Evolutionary conservation across 2,888 invertebrate species (phyloP), one percentile per base, ranked within the genome.

Genomic region (Eumacrocentrus americanus): DNA sequence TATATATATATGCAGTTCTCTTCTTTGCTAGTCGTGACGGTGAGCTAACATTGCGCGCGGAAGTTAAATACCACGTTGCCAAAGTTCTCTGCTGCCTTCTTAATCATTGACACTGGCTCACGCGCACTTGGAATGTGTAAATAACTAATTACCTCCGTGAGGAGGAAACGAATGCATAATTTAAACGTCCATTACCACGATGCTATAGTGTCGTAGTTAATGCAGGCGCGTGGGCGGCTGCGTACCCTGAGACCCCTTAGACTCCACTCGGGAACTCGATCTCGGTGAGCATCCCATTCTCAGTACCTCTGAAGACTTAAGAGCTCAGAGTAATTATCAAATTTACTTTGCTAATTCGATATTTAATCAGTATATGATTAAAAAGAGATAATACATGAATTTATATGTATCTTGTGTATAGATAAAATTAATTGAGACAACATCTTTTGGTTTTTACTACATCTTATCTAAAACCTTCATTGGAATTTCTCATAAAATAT

Each of bases 41-140:
- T 38, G 38, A 51, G 20, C 38, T 51, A 51, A 51, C 34, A 42
- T 42, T 40, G 67, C 67, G 66, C 61, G 64, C 68, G 64, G 67
- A 75, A 75, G 75, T 74, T 76, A 74, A 76, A 75, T 75, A 75
- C 72, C 70, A 66, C 62, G 54, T 62, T 65, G 67, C 64, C 62
- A 67, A 74, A 75, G 68, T 74, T 73, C 60, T 64, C 62, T 44
- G 48, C 58, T 56, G 58, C 66, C 68, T 70, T 70, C 72, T 72
- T 73, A 75, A 73, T 75, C 74, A 76, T 76, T 76, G 71, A 73
- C 72, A 73, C 72, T 66, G 66, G 67, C 72, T 75, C 73, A 67
- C 74, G 70, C 74, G 71, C 72, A 70, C 72, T 72, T 67, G 69
- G 69, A 75, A 74, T 72, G 73, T 72, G 74, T 76, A 75, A 76